Conservation (phyloP, 2,888 invertebrate species). For the Eilema sororculum region DNA sequence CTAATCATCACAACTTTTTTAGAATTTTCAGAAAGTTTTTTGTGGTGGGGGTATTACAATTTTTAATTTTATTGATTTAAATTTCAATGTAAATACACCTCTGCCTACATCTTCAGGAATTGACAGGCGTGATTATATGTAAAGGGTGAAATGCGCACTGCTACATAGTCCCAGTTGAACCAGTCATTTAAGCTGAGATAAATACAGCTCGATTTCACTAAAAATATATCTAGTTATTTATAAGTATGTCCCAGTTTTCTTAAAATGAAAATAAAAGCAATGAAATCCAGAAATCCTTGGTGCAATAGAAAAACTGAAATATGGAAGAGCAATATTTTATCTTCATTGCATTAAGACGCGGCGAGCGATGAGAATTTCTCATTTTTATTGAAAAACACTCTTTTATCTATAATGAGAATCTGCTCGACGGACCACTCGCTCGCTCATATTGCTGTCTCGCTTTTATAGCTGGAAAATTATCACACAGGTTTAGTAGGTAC, state of each 20-base stretch:
- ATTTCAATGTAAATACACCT: too few relatives aligned
- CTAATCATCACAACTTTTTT: too few relatives aligned
- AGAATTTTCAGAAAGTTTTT: too few relatives aligned
- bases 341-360: slow-evolving; percentile 20
- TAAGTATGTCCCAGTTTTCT: background rate
- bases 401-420: slow-evolving; percentile 34
- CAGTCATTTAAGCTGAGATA: too few relatives aligned
- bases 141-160: too few relatives aligned
- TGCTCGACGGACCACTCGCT: slow-evolving; percentile 12
- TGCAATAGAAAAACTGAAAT: slow-evolving; percentile 20
- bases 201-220: too few relatives aligned
- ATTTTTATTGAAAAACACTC: slow-evolving; percentile 26
- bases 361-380: slow-evolving; percentile 3
- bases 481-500: background rate
- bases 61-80: too few relatives aligned
- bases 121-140: too few relatives aligned
- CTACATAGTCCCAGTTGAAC: too few relatives aligned
- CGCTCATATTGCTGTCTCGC: slow-evolving; percentile 11
- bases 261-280: background rate
- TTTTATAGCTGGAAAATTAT: background rate
- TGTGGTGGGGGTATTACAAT: too few relatives aligned
- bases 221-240: too few relatives aligned
- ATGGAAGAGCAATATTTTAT: slow-evolving; percentile 22
- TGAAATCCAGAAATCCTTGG: background rate
- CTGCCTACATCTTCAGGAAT: too few relatives aligned